These are phyloP conservation scores for Gasterosteus nipponicus DNA, from an alignment of 2,113 vertebrate species.

Conservation along the genomic window DNA sequence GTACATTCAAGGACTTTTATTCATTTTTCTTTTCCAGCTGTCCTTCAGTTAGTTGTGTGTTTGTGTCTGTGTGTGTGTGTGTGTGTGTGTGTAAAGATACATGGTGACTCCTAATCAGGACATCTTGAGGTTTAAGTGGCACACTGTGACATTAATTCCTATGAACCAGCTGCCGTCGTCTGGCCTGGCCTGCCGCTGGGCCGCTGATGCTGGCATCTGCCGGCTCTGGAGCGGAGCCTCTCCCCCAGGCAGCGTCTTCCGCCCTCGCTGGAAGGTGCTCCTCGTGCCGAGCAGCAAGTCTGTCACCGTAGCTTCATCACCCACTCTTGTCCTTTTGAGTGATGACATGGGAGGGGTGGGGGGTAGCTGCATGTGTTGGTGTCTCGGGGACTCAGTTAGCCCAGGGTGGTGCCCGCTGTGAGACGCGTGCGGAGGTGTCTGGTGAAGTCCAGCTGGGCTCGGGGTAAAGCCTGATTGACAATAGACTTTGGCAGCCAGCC, in stretches of 20 bases:
- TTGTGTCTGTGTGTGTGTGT: conserved; percentile 4
- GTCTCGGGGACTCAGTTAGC: conserved; percentile 33
- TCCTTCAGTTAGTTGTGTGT: background rate
- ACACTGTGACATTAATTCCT: conserved; percentile 60
- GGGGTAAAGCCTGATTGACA: conserved; percentile 78
- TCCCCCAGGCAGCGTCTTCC: conserved; percentile 1
- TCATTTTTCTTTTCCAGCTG: conserved; percentile 5
- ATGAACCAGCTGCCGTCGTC: conserved; percentile 26
- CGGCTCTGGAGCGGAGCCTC: background rate
- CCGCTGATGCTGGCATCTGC: conserved; percentile 5
- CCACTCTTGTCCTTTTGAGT: conserved; percentile 9
- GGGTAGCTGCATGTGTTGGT: background rate
- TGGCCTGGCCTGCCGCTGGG: conserved; percentile 13
- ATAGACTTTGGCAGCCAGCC: conserved; percentile 85
- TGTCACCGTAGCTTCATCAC: background rate
- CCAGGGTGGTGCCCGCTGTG: conserved; percentile 15
- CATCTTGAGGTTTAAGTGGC: conserved; percentile 55
- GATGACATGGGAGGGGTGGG: background rate
- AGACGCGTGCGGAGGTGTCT: conserved; percentile 76
- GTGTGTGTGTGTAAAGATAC: conserved; percentile 20
- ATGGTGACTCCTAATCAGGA: conserved; percentile 27
- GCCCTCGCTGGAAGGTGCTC: conserved; percentile 7
- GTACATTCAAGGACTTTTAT: conserved; percentile 45
- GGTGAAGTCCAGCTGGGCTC: conserved; percentile 82
- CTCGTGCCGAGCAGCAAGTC: background rate